Evolutionary conservation across 2,888 invertebrate species (phyloP).

Genomic region (Notodonta ziczac): DNA sequence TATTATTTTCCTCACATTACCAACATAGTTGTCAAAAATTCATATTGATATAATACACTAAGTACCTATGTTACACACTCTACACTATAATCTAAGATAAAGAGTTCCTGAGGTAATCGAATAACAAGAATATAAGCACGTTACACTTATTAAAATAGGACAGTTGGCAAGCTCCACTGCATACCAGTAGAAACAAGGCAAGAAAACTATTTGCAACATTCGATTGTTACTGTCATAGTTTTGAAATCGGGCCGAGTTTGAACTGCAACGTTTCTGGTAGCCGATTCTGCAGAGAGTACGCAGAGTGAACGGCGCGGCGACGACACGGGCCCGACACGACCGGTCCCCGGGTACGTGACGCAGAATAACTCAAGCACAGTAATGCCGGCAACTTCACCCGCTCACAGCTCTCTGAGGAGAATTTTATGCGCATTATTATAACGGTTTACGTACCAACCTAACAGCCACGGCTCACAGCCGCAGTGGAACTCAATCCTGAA

Average conservation of each 20-base stretch:
- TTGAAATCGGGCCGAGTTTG: conserved; percentile 26
- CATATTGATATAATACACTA: no score
- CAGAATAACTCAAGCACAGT: conserved; percentile 69
- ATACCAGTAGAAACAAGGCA: conserved; percentile 19
- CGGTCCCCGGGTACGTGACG: conserved; percentile 63
- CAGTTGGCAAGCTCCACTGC: conserved; percentile 18
- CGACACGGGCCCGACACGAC: conserved; percentile 41
- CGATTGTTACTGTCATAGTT: conserved; percentile 41
- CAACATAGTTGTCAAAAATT: no score
- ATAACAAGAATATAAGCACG: background rate
- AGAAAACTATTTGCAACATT: conserved; percentile 28
- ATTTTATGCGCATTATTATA: conserved; percentile 75
- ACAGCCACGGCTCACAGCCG: conserved; percentile 40
- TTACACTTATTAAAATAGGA: conserved; percentile 17
- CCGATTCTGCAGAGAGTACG: conserved; percentile 34
- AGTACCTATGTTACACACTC: no score
- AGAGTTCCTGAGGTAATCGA: no score
- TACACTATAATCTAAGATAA: no score
- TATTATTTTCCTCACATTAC: no score
- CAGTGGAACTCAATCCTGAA: conserved; percentile 60
- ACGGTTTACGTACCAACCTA: conserved; percentile 55
- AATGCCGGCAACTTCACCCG: conserved; percentile 64
- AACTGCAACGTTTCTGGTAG: conserved; percentile 27
- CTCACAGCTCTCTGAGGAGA: conserved; percentile 60
- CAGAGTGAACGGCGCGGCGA: conserved; percentile 21